phyloP scores from a whole-genome alignment of 2,113 vertebrate genomes.

The Cariama cristata region DNA sequence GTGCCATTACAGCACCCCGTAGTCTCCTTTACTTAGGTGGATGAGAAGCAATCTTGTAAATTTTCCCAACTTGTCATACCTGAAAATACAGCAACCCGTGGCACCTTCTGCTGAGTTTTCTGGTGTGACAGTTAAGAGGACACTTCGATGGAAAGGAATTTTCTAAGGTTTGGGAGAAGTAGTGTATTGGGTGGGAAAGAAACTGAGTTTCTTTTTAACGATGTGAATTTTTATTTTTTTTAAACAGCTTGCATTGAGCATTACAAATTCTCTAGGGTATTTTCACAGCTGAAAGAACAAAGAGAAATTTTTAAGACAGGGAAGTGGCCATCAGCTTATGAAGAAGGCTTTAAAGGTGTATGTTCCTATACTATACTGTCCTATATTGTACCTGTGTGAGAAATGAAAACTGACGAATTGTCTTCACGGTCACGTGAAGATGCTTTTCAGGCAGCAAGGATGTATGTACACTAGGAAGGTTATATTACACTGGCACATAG shows the following conservation, averaged over 20 bases:
- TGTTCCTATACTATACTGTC: not conserved
- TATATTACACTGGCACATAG: not conserved
- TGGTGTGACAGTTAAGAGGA: not conserved
- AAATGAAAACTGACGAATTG: not conserved
- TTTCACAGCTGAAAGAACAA: not conserved
- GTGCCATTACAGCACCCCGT: not conserved
- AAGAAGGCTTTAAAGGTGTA: not conserved
- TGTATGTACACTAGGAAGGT: not conserved
- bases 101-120: not conserved
- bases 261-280: not conserved
- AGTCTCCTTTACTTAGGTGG: not conserved
- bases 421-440: not conserved
- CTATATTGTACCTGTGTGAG: not conserved
- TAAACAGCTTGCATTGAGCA: not conserved
- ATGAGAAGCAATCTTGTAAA: not conserved
- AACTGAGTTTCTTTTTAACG: not conserved
- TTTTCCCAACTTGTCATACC: not conserved
- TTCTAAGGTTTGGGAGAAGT: not conserved
- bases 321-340: not conserved
- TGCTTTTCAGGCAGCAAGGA: not conserved
- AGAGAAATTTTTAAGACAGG: not conserved
- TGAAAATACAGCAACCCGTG: not conserved
- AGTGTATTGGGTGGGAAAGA: not conserved
- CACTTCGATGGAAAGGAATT: not conserved
- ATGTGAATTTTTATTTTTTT: not conserved